These are phyloP conservation scores for Automeris io DNA, from an alignment of 2,888 invertebrate genomes.

Conservation along the genomic window DNA sequence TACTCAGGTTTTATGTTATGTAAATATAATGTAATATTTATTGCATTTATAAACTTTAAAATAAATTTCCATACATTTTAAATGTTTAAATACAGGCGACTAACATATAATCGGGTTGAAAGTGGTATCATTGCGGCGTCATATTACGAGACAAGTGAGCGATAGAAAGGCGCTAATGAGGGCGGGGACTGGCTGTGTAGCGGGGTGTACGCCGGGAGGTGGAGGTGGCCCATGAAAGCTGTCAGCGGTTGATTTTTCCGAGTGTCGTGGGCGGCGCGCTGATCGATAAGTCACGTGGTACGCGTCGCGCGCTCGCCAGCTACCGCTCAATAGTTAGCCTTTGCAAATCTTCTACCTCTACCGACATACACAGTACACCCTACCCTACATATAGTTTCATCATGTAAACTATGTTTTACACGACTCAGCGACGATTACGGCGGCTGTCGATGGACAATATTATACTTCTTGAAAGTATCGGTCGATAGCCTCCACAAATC, in stretches of 20 bases:
- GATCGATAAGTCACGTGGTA: constrained; percentile 76
- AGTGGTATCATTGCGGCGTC: constrained; percentile 67
- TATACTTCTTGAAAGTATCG: too few species aligned
- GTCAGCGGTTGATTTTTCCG: constrained; percentile 77
- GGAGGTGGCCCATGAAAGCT: constrained; percentile 66
- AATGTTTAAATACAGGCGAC: constrained; percentile 10
- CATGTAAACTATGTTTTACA: constrained; percentile 10
- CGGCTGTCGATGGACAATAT: too few species aligned
- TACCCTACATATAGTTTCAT: constrained; percentile 18
- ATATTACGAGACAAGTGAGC: constrained; percentile 71
- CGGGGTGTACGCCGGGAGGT: constrained; percentile 27
- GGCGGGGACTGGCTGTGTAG: constrained; percentile 37
- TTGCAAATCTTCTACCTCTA: constrained; percentile 57
- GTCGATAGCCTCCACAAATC: constrained; percentile 67
- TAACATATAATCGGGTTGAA: constrained; percentile 52
- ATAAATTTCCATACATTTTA: not conserved
- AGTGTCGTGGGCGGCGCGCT: constrained; percentile 75
- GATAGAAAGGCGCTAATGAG: constrained; percentile 75
- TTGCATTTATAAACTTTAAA: too few species aligned
- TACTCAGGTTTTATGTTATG: too few species aligned
- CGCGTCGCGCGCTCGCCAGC: constrained; percentile 47
- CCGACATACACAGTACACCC: constrained; percentile 19
- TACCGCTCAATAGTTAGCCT: constrained; percentile 62
- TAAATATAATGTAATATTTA: too few species aligned
- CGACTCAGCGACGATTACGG: constrained; percentile 2